Evolutionary conservation across 2,797 vertebrate genomes (phyloP).

Genomic region (Esox masquinongy): DNA sequence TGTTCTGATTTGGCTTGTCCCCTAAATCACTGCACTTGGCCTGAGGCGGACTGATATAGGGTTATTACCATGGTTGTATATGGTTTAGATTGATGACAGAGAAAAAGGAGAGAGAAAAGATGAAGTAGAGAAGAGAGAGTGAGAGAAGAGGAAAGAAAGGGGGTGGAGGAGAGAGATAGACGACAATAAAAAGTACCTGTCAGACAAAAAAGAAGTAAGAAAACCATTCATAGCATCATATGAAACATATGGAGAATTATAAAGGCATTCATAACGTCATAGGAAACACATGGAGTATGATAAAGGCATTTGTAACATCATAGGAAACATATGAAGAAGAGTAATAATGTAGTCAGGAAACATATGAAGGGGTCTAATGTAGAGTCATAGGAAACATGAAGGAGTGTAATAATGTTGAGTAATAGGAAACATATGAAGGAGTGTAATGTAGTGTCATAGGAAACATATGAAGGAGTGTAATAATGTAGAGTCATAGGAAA

Average conservation of each 20-base stretch:
- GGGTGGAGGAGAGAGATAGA: conserved; percentile 41
- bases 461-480: too few relatives aligned
- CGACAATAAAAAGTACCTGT: conserved; percentile 74
- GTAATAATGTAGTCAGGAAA: too few relatives aligned
- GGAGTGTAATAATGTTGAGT: too few relatives aligned
- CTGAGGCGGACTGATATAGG: conserved; percentile 65
- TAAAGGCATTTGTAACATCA: not conserved
- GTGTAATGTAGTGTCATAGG: too few relatives aligned
- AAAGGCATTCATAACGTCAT: conserved; percentile 43
- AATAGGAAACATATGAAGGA: too few relatives aligned
- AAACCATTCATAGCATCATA: conserved; percentile 43
- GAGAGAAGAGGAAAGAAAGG: not conserved
- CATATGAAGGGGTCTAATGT: too few relatives aligned
- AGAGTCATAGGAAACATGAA: too few relatives aligned
- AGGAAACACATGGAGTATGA: too few relatives aligned
- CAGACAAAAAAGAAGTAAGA: conserved; percentile 73
- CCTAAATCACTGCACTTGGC: conserved; percentile 55
- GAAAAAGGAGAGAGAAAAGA: conserved; percentile 39
- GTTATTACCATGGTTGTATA: conserved; percentile 62
- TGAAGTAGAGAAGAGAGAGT: too few relatives aligned
- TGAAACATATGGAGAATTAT: too few relatives aligned
- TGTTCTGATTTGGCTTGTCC: conserved; percentile 54
- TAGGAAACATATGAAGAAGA: too few relatives aligned
- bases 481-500: too few relatives aligned
- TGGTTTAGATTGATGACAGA: conserved; percentile 59